Conservation (phyloP, 2,113 vertebrate species). For the Mustelus asterias region DNA sequence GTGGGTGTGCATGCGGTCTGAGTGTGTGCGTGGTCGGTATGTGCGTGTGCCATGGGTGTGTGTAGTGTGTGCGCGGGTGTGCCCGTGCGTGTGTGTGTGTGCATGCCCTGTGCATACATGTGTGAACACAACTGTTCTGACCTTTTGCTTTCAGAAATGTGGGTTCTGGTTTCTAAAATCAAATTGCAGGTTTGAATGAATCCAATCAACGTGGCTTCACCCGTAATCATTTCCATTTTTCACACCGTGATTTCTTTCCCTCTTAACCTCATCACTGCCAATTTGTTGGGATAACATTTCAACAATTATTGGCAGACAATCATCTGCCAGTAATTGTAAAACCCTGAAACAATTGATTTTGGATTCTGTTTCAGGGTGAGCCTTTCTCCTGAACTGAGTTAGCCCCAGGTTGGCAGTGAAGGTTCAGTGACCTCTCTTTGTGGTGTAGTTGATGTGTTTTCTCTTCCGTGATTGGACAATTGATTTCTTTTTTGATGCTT, state of each 20-base stretch:
- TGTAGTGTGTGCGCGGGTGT: not conserved
- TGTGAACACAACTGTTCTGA: too few species aligned
- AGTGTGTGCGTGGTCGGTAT: not conserved
- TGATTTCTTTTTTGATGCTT: not conserved
- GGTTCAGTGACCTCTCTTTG: not conserved
- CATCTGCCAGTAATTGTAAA: not conserved
- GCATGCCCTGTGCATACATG: too few species aligned
- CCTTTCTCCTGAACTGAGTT: not conserved
- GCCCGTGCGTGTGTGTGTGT: not conserved
- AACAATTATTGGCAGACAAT: not conserved
- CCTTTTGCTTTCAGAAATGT: not conserved
- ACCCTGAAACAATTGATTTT: not conserved
- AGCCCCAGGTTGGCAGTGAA: not conserved
- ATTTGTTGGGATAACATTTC: not conserved
- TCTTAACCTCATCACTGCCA: not conserved
- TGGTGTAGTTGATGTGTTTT: not conserved
- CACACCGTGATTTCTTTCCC: not conserved
- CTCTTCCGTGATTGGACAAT: not conserved
- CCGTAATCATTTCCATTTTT: not conserved
- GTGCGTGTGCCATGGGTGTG: too few species aligned
- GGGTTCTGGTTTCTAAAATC: not conserved
- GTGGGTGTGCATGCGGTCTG: not conserved
- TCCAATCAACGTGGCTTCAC: not conserved
- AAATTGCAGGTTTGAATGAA: not conserved
- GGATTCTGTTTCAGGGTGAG: not conserved